These are phyloP conservation scores for Crocidura indochinensis DNA, from an alignment of 2,797 vertebrate species.

Conservation along the genomic window DNA sequence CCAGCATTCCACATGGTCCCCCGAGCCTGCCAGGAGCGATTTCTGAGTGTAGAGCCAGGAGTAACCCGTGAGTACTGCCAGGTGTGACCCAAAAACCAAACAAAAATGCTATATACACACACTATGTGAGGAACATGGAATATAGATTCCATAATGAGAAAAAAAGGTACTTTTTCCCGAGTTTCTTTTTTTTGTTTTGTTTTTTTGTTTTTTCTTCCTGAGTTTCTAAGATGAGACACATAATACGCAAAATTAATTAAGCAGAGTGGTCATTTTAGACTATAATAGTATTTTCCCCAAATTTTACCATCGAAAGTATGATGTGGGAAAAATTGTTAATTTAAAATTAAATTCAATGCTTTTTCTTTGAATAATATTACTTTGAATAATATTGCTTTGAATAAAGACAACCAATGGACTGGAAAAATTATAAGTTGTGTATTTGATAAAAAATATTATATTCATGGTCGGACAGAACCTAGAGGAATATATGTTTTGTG, in stretches of 20 bases:
- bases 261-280: not conserved
- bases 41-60: too few species aligned
- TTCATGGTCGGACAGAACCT: too few species aligned
- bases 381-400: not conserved
- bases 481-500: too few species aligned
- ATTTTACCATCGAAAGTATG: not conserved
- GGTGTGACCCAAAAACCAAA: too few species aligned
- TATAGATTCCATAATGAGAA: conserved; percentile 21
- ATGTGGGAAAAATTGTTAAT: conserved; percentile 1
- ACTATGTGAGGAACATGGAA: not conserved
- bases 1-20: too few species aligned
- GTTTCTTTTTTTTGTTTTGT: too few species aligned
- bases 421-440: not conserved
- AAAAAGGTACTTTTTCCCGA: not conserved
- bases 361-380: not conserved
- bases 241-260: conserved; percentile 2
- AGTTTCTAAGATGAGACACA: conserved; percentile 12
- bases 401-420: not conserved
- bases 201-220: too few species aligned
- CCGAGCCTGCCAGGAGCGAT: too few species aligned
- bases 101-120: too few species aligned
- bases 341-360: conserved; percentile 1
- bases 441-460: not conserved
- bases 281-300: not conserved
- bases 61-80: too few species aligned